Evolutionary conservation across 2,888 invertebrate genomes (phyloP), one percentile per base, ranked within the genome.

Genomic region (Buathra laborator): DNA sequence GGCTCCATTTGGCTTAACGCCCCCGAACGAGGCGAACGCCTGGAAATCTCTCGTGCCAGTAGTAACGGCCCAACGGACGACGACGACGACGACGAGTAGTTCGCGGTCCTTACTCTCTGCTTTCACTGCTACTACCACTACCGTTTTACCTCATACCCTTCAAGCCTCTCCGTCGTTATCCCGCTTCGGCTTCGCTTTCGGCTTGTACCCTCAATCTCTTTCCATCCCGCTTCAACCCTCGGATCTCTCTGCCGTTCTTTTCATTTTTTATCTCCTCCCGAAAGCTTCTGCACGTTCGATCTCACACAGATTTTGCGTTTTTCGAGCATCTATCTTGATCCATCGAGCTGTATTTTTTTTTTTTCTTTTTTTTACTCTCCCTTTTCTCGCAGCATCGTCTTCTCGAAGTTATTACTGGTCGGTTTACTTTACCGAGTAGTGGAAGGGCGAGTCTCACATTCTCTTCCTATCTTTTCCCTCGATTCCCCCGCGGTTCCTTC

Each of bases 361-460:
- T 71, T 24, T 14, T 74, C n/a, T 44, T 24, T 19, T 84, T 43
- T 68, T 66, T 78, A 0, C 56, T 66, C 78, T 72, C 70, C 46
- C 37, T 51, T 46, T n/a, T 64, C 64, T 59, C 43, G 10, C 14
- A 16, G 29, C 67, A 62, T 72, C 71, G 66, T 78, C 66, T 75
- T 79, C 67, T 81, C 74, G 59, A 74, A 87, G 91, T 93, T 93
- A 92, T 93, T 92, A 91, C 91, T 91, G 89, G 90, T 85, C 89
- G 91, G 92, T 92, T 92, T 92, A 93, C 93, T 92, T 92, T 92
- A 90, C 89, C 90, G 91, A 90, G 89, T 90, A 90, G 91, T 90
- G 90, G 90, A 90, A 86, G 88, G 82, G 32, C 24, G 56, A 72
- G 29, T 43, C 51, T 66, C 48, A 56, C 71, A 53, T 68, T 78